A percentile compares a stretch with the other conserved stretches of the same genome.
Evolutionary conservation across 2,888 invertebrate species (phyloP).

Genomic region (Hirtodrosophila histrioides): DNA sequence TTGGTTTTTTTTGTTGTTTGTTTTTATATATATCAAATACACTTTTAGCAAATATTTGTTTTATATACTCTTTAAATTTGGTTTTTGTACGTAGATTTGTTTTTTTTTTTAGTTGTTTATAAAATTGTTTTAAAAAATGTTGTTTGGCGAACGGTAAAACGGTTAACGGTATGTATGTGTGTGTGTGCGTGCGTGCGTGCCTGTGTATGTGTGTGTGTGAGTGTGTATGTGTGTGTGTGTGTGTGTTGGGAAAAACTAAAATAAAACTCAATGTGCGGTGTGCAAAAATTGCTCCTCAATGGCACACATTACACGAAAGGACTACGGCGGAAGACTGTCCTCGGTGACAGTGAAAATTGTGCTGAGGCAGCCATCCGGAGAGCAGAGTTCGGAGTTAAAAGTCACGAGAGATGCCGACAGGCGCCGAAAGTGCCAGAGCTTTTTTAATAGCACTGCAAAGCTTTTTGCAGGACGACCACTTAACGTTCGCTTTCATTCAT

Average conservation of each 20-base stretch:
- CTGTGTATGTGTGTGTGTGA: constrained; percentile 9
- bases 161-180: constrained; percentile 26
- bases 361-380: constrained; percentile 26
- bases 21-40: constrained; percentile 61
- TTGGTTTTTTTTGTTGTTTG: constrained; percentile 12
- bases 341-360: constrained; percentile 46
- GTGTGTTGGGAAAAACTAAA: constrained; percentile 61
- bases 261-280: constrained; percentile 69
- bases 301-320: constrained; percentile 80
- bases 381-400: constrained; percentile 58
- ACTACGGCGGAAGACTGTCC: constrained; percentile 81
- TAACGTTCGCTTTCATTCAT: constrained; percentile 49
- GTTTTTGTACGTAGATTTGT: neutral
- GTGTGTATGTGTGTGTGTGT: constrained; percentile 30
- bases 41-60: constrained; percentile 71
- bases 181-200: constrained; percentile 27
- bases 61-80: constrained; percentile 20
- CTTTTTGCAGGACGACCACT: constrained; percentile 39
- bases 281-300: constrained; percentile 70
- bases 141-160: constrained; percentile 38
- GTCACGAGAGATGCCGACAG: constrained; percentile 33
- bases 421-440: constrained; percentile 43
- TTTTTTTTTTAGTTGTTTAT: constrained; percentile 26
- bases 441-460: constrained; percentile 40
- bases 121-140: constrained; percentile 52